Base-by-base conservation (phyloP, 2,888 invertebrate genomes). In the Koerneria pararmatus region DNA sequence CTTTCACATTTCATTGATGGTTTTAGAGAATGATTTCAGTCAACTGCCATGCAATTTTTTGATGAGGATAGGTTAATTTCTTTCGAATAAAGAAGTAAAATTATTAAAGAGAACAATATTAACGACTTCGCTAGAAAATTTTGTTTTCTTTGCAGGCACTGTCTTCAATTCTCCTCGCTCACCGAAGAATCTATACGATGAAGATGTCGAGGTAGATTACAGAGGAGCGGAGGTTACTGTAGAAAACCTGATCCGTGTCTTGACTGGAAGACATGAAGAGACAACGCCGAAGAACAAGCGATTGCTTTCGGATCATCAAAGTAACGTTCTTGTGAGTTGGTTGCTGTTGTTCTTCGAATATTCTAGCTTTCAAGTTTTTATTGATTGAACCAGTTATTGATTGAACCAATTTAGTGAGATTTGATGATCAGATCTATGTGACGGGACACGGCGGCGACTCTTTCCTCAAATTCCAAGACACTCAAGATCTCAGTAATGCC, bases 151-250 rank as follows among this genome's bases (percentile, higher is more conserved):
- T 82, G 32, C 76, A 86, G 97, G 93, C 0, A 94, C 95, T 1
- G 95, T 98, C 19, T 98, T 93, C 84, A 98, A 98, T 84, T 95
- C 97, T 85, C 93, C 93, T 24, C 91, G 94, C 84, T 93, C 97
- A 84, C 92, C 95, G 82, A 94, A 95, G 63, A 97, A 99, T 87
- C 94, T 98, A 0, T 99, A 98, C 84, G 97, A 97, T 53, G 94
- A 95, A 85, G 97, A 99, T 87, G 95, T 98, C 4, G 97, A 99
- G 87, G 98, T 83, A 15, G 83, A 84, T 67, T 83, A 82, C 67
- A 72, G 80, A 8, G 82, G 83, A 49, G 80, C 82, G 58, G 84
- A 92, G 90, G 92, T 95, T 0, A 76, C 73, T 31, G 97, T 98
- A 1, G 97, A 98, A 84, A 98, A 95, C 85, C 95, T 99, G 86